Evolutionary conservation across 1,140 invertebrate species (phyloP), one percentile per base, ranked within the genome.

Genomic region (Diachasmimorpha longicaudata): DNA sequence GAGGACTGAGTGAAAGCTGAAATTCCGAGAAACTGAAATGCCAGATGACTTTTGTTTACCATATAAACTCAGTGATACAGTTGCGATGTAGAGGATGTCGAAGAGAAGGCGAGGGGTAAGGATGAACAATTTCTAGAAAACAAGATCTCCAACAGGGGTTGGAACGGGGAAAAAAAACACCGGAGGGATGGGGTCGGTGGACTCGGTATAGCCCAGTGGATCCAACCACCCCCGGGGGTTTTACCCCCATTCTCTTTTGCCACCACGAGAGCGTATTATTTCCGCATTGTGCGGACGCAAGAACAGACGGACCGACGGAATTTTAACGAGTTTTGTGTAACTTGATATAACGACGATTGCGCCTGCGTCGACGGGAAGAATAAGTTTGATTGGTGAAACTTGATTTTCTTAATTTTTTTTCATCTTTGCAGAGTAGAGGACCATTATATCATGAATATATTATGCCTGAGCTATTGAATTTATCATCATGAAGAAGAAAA

Each of bases 241-340:
- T 63, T 25, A 25, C 9, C 19, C 58, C 23, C 58, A 63, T 63
- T 63, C 58, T 63, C 58, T 63, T 58, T 66, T 68, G 66, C 71
- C 48, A 63, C 52, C 25, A 72, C 48, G 23, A 72, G 70, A 72
- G 55, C 75, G 70, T 83, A 83, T 80, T 81, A 83, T 82, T 80
- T 83, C 80, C 79, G 81, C 83, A 83, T 83, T 83, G 80, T 83
- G 82, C 78, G 74, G 77, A 78, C 70, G 78, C 80, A 82, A 81
- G 80, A 80, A 84, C 78, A 79, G 81, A 83, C 81, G 68, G 80
- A 82, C 78, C 81, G 75, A 70, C 70, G 79, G 84, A 85, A 85
- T 84, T 85, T 85, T 85, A 85, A 84, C 83, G 82, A 85, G 84
- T 85, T 85, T 85, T 82, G 78, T 78, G 81, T 81, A 79, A 81